phyloP scores from a whole-genome alignment of 2,888 invertebrate species.

The Polietes domitor region DNA sequence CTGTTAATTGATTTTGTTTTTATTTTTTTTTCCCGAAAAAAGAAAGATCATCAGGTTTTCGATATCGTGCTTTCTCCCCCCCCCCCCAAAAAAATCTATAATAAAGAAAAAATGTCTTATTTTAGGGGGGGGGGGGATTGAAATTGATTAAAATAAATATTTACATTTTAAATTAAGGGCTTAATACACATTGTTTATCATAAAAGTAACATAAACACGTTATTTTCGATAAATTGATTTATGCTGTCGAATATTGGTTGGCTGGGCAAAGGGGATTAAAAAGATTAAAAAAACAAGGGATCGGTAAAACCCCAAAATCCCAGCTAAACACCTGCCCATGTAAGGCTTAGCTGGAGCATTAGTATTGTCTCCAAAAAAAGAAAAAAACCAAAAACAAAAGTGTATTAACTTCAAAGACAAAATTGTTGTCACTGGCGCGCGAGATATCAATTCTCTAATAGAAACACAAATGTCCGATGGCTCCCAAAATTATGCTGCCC shows the following conservation, averaged over 20 bases:
- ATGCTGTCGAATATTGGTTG: background rate
- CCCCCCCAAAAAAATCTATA: no score
- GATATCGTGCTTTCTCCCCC: background rate
- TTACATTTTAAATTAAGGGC: background rate
- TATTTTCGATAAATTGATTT: background rate
- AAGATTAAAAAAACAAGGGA: background rate
- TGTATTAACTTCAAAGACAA: no score
- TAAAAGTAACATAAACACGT: background rate
- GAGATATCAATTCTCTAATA: no score
- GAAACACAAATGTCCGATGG: no score
- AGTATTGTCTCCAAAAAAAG: no score
- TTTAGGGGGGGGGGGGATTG: background rate
- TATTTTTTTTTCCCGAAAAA: background rate
- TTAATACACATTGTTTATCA: background rate
- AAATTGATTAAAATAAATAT: constrained; percentile 6
- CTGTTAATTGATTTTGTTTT: constrained; percentile 2
- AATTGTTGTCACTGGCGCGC: no score
- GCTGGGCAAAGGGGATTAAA: background rate
- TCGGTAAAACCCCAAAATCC: background rate
- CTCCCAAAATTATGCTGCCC: no score
- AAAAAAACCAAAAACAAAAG: no score
- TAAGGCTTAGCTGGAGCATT: background rate
- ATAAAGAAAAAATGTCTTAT: background rate
- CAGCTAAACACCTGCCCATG: background rate
- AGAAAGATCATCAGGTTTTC: background rate